phyloP scores from a whole-genome alignment of 1,140 invertebrate species.

The Drosophila setifemur region DNA sequence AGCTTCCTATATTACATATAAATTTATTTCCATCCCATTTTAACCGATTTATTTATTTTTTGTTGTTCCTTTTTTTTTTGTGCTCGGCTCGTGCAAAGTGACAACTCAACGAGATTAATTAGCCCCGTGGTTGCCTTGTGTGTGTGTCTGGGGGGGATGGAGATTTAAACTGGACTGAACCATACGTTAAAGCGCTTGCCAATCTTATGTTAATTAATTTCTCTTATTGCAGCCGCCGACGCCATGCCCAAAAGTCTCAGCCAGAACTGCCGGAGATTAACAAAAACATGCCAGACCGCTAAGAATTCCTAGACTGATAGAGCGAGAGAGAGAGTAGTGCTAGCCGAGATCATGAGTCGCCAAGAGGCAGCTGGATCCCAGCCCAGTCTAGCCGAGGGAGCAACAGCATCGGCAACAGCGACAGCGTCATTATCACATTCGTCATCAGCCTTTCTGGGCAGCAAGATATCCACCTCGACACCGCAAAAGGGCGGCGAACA shows the following conservation, averaged over 20 bases:
- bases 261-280: slow-evolving; percentile 13
- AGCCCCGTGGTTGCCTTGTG: slow-evolving; percentile 23
- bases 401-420: slow-evolving; percentile 14
- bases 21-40: slow-evolving; percentile 23
- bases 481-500: slow-evolving; percentile 61
- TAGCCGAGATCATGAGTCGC: slow-evolving; percentile 55
- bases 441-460: slow-evolving; percentile 15
- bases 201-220: slow-evolving; percentile 62
- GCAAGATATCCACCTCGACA: slow-evolving; percentile 75
- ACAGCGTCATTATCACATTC: slow-evolving; percentile 8
- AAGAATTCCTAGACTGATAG: slow-evolving; percentile 13
- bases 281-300: slow-evolving; percentile 47
- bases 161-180: background rate
- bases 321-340: slow-evolving; percentile 22
- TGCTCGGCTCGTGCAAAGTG: slow-evolving; percentile 47
- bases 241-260: slow-evolving; percentile 42
- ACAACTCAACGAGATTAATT: slow-evolving; percentile 62
- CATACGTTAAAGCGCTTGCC: slow-evolving; percentile 9
- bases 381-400: background rate
- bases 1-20: slow-evolving; percentile 12
- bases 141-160: slow-evolving; percentile 36
- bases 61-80: slow-evolving; percentile 2
- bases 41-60: slow-evolving; percentile 27
- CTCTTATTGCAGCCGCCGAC: slow-evolving; percentile 33
- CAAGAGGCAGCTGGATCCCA: slow-evolving; percentile 42